Evolutionary conservation across 2,888 invertebrate genomes (phyloP), one percentile per base, ranked within the genome.

Genomic region (Drosophila nigritarsus): DNA sequence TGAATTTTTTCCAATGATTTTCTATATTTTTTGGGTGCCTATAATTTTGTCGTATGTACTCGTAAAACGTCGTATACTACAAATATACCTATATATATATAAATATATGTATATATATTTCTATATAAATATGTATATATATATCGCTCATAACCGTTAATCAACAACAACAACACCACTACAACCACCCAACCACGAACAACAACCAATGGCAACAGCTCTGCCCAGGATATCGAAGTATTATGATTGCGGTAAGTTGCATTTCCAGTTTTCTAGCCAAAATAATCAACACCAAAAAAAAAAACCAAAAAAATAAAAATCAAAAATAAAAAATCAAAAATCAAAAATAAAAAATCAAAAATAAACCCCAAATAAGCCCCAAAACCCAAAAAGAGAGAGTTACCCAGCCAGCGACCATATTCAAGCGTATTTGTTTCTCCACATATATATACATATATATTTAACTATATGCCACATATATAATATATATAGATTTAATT

Each of bases 191-290:
- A 75, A 80, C 68, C 55, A 75, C 71, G 59, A 67, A 68, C 74
- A 65, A 80, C 78, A 65, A 72, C 70, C 30, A 56, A 63, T 66
- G 68, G 60, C 29, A 55, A 73, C 89, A 95, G 95, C 94, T 93
- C 94, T 95, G 92, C 95, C 95, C 93, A 94, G 95, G 95, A 95
- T 95, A 93, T 92, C 93, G 87, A 95, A 94, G 93, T 95, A 95
- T 94, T 95, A 95, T 94, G 95, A 94, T 92, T 94, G 94, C 92
- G 95, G 95, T 95, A 94, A 95, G 95, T 95, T 83, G 62, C 69
- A 56, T 60, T 73, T 67, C 6, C 42, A 53, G 48, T 70, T 64
- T 56, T 62, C 45, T 36, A 48, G 20, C 8, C 50, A 38, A 11
- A 65, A 20, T 45, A 45, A 15, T 24, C 20, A 24, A 24, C 45